Evolutionary conservation across 1,140 invertebrate genomes (phyloP).

Genomic region (Scaptomyza montana): DNA sequence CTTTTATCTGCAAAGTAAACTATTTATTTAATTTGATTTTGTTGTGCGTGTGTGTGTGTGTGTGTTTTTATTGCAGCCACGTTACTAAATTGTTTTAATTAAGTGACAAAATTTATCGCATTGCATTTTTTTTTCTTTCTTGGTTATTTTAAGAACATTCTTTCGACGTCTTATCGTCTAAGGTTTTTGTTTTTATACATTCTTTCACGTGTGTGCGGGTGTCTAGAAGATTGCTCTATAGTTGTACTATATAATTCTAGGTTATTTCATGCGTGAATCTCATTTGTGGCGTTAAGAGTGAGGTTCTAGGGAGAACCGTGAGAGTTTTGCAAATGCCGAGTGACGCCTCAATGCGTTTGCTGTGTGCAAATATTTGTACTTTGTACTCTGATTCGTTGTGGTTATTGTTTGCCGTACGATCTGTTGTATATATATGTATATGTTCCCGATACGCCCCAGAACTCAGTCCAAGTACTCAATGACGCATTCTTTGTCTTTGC

Average conservation of each 20-base stretch:
- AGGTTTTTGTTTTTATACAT: neutral
- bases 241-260: constrained; percentile 25
- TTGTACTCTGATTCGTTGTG: constrained; percentile 33
- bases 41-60: constrained; percentile 3
- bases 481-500: constrained; percentile 51
- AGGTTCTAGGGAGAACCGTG: constrained; percentile 33
- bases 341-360: constrained; percentile 48
- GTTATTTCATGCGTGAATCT: constrained; percentile 63
- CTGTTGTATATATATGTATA: neutral
- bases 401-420: constrained; percentile 4
- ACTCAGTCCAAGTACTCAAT: constrained; percentile 50
- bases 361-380: constrained; percentile 31
- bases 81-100: constrained; percentile 54
- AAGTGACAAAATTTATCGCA: constrained; percentile 61
- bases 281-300: neutral
- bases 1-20: neutral
- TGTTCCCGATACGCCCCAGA: constrained; percentile 27
- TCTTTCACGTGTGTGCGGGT: neutral
- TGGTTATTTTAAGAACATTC: constrained; percentile 16
- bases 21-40: neutral
- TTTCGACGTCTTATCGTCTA: constrained; percentile 41
- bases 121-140: constrained; percentile 11
- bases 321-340: constrained; percentile 25
- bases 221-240: constrained; percentile 12
- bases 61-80: constrained; percentile 16